Evolutionary conservation across 2,888 invertebrate genomes (phyloP).

Genomic region (Myopa testacea): DNA sequence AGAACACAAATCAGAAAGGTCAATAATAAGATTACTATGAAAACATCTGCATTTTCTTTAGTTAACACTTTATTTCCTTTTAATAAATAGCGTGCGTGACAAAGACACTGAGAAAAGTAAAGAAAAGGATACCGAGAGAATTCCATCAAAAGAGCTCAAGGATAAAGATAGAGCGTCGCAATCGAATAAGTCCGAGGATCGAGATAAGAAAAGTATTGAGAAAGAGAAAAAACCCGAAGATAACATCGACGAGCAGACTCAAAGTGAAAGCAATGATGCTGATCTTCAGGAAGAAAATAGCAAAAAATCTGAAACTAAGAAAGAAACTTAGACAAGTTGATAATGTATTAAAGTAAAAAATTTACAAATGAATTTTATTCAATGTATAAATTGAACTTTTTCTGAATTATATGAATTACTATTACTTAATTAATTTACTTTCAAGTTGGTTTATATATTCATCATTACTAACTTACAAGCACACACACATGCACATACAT

Average conservation of each 20-base stretch:
- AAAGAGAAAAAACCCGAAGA: slow-evolving; percentile 36
- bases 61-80: background rate
- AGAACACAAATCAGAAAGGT: slow-evolving; percentile 52
- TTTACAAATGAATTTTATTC: slow-evolving; percentile 10
- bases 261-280: slow-evolving; percentile 11
- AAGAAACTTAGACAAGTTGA: slow-evolving; percentile 32
- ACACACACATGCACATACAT: background rate
- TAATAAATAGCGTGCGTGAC: slow-evolving; percentile 48
- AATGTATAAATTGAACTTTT: no score
- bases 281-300: slow-evolving; percentile 25
- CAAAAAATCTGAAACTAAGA: slow-evolving; percentile 21
- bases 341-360: background rate
- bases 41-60: background rate
- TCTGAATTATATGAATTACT: no score
- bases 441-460: background rate
- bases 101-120: slow-evolving; percentile 49
- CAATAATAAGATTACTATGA: slow-evolving; percentile 32
- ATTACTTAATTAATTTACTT: background rate
- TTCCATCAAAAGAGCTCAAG: slow-evolving; percentile 40
- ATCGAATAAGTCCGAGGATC: slow-evolving; percentile 41
- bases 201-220: slow-evolving; percentile 35
- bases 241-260: slow-evolving; percentile 25
- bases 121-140: slow-evolving; percentile 45
- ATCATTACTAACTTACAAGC: background rate
- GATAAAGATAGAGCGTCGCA: slow-evolving; percentile 47